Base-by-base conservation (phyloP, 1,140 invertebrate genomes). In the Drosophila subobscura region DNA sequence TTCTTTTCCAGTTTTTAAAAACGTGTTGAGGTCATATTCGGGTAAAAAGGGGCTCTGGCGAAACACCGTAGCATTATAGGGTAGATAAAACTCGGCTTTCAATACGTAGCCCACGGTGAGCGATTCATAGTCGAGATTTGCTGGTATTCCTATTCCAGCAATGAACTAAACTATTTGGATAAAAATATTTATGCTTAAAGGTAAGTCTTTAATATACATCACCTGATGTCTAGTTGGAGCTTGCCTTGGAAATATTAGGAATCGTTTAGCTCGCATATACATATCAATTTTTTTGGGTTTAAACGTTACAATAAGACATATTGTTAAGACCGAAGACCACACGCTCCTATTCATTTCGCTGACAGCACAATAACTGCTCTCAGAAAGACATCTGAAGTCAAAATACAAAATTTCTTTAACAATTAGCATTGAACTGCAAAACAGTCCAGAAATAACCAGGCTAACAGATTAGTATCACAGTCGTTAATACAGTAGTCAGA, bases 81-180 rank as follows among this genome's bases (percentile, higher is more conserved):
- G 88, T 29, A 90, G 44, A 51, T 63, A 81, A 37, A 77, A 90
- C 45, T 83, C 68, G 0, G 78, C 60, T 51, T 89, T 90, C 1
- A 90, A 53, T 0, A 89, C 78, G 53, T 90, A 75, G 1, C 88
- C 88, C 22, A 79, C 40, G 6, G 72, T 75, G 0, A 90, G 60
- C 0, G 88, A 90, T 68, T 90, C 88, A 60, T 73, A 83, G 7
- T 50, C 29, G 1, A 90, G 47, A 68, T 90, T 84, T 0, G 81
- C 80, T 4, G 88, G 88, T 47, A 90, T 86, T 7, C 88, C 88
- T 25, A 90, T 83, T 25, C 88, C 88, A 6, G 65, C 76, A 70
- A 90, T 86, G 12, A 90, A 86, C 88, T 90, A 16, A 1, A 53
- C 10, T 12, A 37, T 37, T 37, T 1, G 3, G 33, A 37, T 37